A percentile compares a stretch with the other conserved stretches of the same genome.
phyloP scores from a whole-genome alignment of 2,888 invertebrate genomes.

The Druceiella hillmani region DNA sequence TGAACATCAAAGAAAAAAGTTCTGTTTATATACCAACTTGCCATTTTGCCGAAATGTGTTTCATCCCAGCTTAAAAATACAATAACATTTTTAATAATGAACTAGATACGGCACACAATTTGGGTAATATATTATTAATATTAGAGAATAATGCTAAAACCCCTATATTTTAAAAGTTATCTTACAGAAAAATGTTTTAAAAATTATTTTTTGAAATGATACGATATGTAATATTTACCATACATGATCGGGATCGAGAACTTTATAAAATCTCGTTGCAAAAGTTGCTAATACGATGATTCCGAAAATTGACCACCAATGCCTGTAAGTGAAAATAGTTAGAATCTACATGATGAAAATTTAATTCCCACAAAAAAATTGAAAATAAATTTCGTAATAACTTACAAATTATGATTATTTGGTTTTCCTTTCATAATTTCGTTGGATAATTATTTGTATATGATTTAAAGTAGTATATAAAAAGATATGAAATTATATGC shows the following conservation, averaged over 20 bases:
- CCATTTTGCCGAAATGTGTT: conserved; percentile 99
- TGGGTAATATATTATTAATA: conserved; percentile 4
- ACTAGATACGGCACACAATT: too few species aligned
- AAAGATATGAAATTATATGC: too few species aligned
- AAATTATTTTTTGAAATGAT: conserved; percentile 2
- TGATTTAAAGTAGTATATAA: too few species aligned
- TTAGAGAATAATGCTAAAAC: conserved; percentile 2
- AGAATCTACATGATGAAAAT: too few species aligned
- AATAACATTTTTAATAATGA: conserved; percentile 10
- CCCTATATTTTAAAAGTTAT: conserved; percentile 4
- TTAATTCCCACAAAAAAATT: too few species aligned
- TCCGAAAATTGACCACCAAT: conserved; percentile 64
- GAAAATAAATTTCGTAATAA: too few species aligned
- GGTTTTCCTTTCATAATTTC: too few species aligned
- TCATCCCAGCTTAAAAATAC: conserved; percentile 81
- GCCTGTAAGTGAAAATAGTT: conserved; percentile 1
- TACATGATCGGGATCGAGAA: conserved; percentile 88
- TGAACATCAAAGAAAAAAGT: conserved; percentile 99
- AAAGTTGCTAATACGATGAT: conserved; percentile 61
- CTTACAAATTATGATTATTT: too few species aligned
- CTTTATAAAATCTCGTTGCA: conserved; percentile 81
- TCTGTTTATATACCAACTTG: conserved; percentile 95
- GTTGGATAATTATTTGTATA: too few species aligned
- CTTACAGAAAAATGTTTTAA: conserved; percentile 10
- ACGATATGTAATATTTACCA: conserved; percentile 65